A percentile compares a stretch with the other conserved stretches of the same genome.
Conservation (phyloP, 1,140 invertebrate genomes). For the Scaptodrosophila lebanonensis region DNA sequence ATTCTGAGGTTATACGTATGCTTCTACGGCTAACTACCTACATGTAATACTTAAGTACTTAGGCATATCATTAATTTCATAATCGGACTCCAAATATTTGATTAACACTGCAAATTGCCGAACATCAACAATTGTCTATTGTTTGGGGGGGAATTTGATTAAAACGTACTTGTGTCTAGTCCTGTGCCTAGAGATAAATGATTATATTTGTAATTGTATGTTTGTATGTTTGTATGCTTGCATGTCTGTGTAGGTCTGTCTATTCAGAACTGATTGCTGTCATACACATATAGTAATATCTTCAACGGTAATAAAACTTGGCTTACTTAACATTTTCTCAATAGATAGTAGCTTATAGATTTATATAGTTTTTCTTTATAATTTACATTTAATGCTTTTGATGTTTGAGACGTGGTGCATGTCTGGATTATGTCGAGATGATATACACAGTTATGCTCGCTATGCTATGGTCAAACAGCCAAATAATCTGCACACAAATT, state of each 20-base stretch:
- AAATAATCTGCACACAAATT: too few species aligned
- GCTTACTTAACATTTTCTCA: too few species aligned
- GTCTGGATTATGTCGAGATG: conserved; percentile 59
- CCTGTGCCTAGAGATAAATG: conserved; percentile 23
- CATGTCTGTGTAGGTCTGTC: too few species aligned
- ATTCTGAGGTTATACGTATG: conserved; percentile 69
- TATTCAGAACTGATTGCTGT: conserved; percentile 23
- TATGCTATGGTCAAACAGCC: too few species aligned
- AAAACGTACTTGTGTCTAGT: conserved; percentile 43
- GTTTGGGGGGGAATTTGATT: conserved; percentile 36
- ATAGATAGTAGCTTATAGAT: conserved; percentile 41
- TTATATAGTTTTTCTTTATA: conserved; percentile 13
- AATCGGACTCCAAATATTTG: too few species aligned
- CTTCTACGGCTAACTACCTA: conserved; percentile 52
- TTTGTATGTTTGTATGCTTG: too few species aligned
- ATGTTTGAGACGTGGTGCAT: conserved; percentile 34
- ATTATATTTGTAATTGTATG: too few species aligned
- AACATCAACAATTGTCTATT: conserved; percentile 71
- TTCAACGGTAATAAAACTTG: conserved; percentile 75
- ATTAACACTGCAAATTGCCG: too few species aligned
- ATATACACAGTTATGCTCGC: conserved; percentile 50
- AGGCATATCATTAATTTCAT: conserved; percentile 23
- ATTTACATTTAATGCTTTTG: conserved; percentile 28
- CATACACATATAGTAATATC: conserved; percentile 62
- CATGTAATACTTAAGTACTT: conserved; percentile 13